phyloP scores from a whole-genome alignment of 2,888 invertebrate genomes.

The Caenorhabditis doughertyi region DNA sequence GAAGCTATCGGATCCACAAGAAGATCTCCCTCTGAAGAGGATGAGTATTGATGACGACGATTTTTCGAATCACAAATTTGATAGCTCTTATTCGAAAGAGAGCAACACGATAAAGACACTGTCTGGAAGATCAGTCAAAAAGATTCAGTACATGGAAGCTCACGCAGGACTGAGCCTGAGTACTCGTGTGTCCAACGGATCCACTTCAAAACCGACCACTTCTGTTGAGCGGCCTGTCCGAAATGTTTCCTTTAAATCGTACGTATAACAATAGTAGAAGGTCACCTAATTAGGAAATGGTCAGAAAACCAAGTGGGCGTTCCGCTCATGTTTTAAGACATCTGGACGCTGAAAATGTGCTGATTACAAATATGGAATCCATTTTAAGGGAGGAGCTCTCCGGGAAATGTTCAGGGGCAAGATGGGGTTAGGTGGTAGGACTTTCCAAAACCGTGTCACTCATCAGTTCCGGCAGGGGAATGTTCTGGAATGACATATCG shows the following conservation, averaged over 20 bases:
- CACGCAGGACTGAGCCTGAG: constrained; percentile 36
- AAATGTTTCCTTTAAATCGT: constrained; percentile 20
- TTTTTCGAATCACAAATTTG: background rate
- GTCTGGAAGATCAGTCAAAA: constrained; percentile 71
- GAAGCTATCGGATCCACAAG: background rate
- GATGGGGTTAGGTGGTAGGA: no score
- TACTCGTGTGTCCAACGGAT: constrained; percentile 41
- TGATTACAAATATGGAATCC: no score
- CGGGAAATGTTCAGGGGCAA: no score
- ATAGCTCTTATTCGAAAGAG: background rate
- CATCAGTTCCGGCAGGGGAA: no score
- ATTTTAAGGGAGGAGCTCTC: no score
- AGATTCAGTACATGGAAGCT: constrained; percentile 57
- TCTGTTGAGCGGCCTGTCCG: constrained; percentile 20
- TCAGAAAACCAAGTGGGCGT: no score
- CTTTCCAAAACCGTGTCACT: no score
- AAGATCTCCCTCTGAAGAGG: background rate
- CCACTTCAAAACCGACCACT: background rate
- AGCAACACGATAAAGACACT: constrained; percentile 36
- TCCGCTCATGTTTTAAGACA: no score
- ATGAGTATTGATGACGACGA: constrained; percentile 19
- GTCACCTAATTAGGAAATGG: no score
- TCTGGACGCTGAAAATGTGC: no score
- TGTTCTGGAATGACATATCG: no score
- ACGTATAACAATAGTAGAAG: no score